These are phyloP conservation scores for Coptodon bakossiorum DNA, from an alignment of 2,113 vertebrate species.

Conservation along the genomic window DNA sequence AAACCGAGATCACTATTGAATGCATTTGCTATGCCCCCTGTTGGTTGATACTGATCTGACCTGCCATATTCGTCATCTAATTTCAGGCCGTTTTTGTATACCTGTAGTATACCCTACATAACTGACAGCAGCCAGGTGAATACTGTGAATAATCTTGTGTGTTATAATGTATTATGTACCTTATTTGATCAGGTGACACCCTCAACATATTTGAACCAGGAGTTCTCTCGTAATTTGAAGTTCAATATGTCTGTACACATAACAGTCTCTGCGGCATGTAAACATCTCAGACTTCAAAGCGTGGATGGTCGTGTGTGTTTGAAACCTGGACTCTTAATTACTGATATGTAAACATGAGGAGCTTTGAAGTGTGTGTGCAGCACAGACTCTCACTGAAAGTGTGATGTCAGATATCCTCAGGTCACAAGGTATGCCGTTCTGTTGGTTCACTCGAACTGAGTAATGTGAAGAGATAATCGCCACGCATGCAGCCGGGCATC, in stretches of 20 bases:
- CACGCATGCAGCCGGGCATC: not conserved
- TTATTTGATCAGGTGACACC: slow-evolving; percentile 48
- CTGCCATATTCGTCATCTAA: not conserved
- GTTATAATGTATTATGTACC: not conserved
- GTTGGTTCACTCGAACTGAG: slow-evolving; percentile 1
- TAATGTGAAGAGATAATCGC: slow-evolving; percentile 13
- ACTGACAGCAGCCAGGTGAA: not conserved
- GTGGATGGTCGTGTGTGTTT: slow-evolving; percentile 3
- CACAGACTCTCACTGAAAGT: slow-evolving; percentile 16
- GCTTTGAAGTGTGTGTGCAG: slow-evolving; percentile 38
- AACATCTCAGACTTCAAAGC: slow-evolving; percentile 34
- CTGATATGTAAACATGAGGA: slow-evolving; percentile 33
- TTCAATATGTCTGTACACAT: not conserved
- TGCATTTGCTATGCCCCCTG: slow-evolving; percentile 4
- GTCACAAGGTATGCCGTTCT: not conserved
- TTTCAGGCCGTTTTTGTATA: not conserved
- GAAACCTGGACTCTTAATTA: slow-evolving; percentile 28
- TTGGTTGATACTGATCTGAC: not conserved
- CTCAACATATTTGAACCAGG: not conserved
- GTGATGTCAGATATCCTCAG: slow-evolving; percentile 24
- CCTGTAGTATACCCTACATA: not conserved
- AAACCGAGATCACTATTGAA: not conserved
- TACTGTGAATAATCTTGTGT: not conserved
- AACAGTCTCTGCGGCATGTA: slow-evolving; percentile 1
- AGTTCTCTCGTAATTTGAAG: slow-evolving; percentile 9